These are phyloP conservation scores for Bombus fervidus DNA, from an alignment of 1,140 invertebrate genomes.

Conservation along the genomic window DNA sequence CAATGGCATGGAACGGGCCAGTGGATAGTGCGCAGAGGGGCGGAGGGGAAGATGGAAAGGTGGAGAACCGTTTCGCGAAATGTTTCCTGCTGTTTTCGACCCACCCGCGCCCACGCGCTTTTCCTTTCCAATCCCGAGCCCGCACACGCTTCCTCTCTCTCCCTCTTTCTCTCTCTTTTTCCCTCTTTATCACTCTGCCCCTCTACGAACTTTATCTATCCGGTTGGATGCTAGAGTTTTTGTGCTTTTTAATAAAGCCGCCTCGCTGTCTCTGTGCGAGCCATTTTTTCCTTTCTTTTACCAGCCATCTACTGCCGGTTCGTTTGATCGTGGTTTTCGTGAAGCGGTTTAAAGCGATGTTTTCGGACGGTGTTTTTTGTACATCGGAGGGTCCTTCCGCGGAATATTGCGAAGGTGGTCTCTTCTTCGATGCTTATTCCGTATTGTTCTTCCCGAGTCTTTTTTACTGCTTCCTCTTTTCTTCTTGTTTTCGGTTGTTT, in stretches of 20 bases:
- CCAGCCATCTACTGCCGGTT: background rate
- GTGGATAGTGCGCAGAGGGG: background rate
- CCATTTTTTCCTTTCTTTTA: background rate
- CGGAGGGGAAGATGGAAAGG: background rate
- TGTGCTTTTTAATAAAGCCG: conserved; percentile 39
- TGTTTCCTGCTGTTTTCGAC: conserved; percentile 53
- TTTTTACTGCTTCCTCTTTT: background rate
- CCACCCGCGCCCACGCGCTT: background rate
- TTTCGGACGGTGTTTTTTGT: background rate
- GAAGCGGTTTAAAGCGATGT: conserved; percentile 11
- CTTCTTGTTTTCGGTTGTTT: background rate
- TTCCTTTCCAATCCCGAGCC: background rate
- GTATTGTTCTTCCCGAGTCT: background rate
- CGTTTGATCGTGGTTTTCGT: conserved; percentile 18
- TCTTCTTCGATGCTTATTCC: background rate
- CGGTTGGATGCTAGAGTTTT: conserved; percentile 4
- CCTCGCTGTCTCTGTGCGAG: conserved; percentile 4
- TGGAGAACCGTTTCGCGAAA: conserved; percentile 42
- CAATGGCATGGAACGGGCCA: conserved; percentile 61
- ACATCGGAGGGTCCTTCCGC: background rate
- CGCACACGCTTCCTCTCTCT: background rate
- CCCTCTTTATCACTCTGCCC: background rate
- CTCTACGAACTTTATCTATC: conserved; percentile 25
- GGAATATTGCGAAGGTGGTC: background rate
- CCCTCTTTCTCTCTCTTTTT: background rate